These are phyloP conservation scores for Coracopsis vasa DNA, from an alignment of 2,113 vertebrate genomes.

Conservation along the genomic window DNA sequence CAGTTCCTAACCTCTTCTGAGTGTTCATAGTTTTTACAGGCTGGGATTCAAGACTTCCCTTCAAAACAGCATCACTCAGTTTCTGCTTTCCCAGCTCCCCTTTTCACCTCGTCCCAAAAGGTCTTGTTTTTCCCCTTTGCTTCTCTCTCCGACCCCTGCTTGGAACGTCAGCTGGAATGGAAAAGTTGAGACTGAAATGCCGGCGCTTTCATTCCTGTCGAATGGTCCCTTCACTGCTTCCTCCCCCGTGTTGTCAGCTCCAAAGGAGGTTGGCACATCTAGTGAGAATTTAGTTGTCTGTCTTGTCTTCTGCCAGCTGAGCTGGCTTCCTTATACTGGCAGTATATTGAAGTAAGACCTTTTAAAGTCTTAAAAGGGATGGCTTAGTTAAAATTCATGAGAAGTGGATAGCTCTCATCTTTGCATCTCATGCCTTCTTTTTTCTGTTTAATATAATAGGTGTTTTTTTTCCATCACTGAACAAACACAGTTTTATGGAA, in stretches of 20 bases:
- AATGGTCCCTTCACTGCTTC: background rate
- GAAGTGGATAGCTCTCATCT: background rate
- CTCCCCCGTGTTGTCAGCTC: background rate
- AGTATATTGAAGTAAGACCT: background rate
- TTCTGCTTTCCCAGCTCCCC: background rate
- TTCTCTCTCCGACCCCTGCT: background rate
- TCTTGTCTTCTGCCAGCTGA: constrained; percentile 1
- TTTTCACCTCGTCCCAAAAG: constrained; percentile 9
- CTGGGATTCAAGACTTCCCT: background rate
- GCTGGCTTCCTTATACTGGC: background rate
- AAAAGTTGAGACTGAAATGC: background rate
- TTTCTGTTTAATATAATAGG: background rate
- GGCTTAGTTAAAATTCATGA: constrained; percentile 10
- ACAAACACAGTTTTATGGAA: constrained; percentile 37
- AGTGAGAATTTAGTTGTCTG: background rate
- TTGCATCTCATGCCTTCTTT: background rate
- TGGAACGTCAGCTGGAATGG: background rate
- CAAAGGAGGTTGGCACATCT: background rate
- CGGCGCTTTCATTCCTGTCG: background rate
- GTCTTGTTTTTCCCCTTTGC: background rate
- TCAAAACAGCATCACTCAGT: background rate
- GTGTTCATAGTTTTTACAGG: background rate
- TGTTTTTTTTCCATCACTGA: background rate
- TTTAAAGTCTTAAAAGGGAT: background rate
- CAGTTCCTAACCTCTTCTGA: background rate